phyloP scores from a whole-genome alignment of 2,888 invertebrate species.

The Tinea pellionella region DNA sequence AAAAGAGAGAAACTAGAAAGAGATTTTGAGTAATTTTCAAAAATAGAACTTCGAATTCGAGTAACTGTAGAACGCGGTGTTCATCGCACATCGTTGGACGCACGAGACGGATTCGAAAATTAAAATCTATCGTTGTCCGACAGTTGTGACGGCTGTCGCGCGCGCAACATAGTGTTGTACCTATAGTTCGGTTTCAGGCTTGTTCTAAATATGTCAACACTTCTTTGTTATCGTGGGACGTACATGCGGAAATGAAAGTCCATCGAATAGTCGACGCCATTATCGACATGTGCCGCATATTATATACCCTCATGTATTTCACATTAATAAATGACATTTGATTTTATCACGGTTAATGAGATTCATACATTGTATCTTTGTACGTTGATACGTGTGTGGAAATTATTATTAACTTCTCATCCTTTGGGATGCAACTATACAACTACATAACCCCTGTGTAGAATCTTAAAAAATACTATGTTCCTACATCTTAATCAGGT shows the following conservation, averaged over 20 bases:
- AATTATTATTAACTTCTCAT: background rate
- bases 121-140: conserved; percentile 58
- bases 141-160: conserved; percentile 54
- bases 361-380: background rate
- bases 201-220: conserved; percentile 69
- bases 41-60: conserved; percentile 38
- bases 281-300: conserved; percentile 52
- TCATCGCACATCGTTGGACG: conserved; percentile 26
- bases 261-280: conserved; percentile 53
- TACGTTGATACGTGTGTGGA: background rate
- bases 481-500: no score
- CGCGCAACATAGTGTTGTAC: conserved; percentile 33
- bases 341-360: background rate
- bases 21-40: conserved; percentile 40
- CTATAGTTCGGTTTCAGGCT: conserved; percentile 60
- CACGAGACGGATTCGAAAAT: conserved; percentile 62
- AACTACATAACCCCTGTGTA: no score
- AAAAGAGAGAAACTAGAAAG: conserved; percentile 25
- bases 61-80: background rate
- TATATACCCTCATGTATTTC: conserved; percentile 32
- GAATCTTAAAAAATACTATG: no score
- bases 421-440: no score
- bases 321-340: conserved; percentile 14
- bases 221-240: conserved; percentile 64
- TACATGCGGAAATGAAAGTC: conserved; percentile 66